phyloP scores from a whole-genome alignment of 2,888 invertebrate species.

The Eupithecia subumbrata region DNA sequence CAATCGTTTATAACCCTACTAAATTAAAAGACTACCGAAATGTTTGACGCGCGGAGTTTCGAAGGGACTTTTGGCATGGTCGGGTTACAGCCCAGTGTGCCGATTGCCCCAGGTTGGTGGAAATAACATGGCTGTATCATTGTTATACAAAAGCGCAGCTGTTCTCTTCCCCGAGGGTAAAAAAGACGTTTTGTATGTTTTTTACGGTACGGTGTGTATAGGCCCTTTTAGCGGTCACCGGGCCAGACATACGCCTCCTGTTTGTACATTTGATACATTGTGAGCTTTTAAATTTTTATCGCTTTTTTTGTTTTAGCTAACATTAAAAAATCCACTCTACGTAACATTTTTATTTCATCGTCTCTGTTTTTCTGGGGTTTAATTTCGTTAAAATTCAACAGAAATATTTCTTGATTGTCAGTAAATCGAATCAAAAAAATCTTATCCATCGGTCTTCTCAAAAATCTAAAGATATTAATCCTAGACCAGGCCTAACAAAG shows the following conservation, averaged over 20 bases:
- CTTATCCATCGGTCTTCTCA: background rate
- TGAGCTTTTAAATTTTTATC: constrained; percentile 45
- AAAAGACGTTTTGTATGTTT: constrained; percentile 77
- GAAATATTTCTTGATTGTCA: background rate
- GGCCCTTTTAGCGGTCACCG: constrained; percentile 78
- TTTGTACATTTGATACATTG: constrained; percentile 61
- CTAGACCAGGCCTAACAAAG: background rate
- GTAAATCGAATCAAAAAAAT: no score
- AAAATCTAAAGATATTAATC: background rate
- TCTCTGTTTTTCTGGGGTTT: background rate
- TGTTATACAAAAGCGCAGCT: constrained; percentile 82
- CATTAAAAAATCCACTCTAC: background rate
- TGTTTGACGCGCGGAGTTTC: constrained; percentile 30
- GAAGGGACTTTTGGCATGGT: constrained; percentile 50
- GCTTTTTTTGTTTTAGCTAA: constrained; percentile 31
- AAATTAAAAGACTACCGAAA: constrained; percentile 49
- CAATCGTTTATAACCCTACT: constrained; percentile 65
- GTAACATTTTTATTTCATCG: background rate
- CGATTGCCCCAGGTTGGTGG: constrained; percentile 76
- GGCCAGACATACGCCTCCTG: constrained; percentile 67
- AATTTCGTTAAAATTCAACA: background rate
- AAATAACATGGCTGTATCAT: constrained; percentile 81
- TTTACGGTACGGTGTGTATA: constrained; percentile 66
- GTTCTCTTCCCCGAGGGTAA: constrained; percentile 80
- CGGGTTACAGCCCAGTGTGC: constrained; percentile 64